Percentiles rank a stretch among this genome's conserved stretches.
phyloP scores from a whole-genome alignment of 2,888 invertebrate genomes.

The Pterostichus madidus region DNA sequence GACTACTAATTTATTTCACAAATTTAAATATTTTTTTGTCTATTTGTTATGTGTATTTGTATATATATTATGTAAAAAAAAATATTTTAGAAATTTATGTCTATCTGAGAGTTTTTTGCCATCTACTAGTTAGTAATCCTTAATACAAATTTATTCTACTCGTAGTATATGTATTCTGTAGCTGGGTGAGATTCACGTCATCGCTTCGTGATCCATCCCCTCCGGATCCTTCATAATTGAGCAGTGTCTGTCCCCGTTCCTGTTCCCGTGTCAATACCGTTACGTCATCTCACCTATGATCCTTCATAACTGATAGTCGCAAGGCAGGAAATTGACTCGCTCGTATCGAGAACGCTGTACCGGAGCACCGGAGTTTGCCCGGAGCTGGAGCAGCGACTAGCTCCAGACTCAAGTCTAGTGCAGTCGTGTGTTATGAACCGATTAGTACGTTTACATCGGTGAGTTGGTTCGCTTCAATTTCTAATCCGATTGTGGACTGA shows the following conservation, averaged over 20 bases:
- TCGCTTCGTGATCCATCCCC: background rate
- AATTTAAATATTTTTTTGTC: no score
- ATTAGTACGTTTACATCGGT: constrained; percentile 30
- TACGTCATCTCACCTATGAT: constrained; percentile 51
- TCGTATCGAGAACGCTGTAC: background rate
- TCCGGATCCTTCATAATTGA: constrained; percentile 59
- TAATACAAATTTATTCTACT: no score
- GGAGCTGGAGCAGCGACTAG: background rate
- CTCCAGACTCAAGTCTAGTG: background rate
- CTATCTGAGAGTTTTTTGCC: no score
- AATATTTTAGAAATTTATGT: no score
- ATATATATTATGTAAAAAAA: no score
- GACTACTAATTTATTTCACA: no score
- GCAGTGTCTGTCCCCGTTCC: constrained; percentile 46
- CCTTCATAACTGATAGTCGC: constrained; percentile 56
- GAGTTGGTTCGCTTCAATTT: background rate
- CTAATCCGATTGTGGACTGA: constrained; percentile 18
- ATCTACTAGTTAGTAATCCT: no score
- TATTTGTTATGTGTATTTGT: no score
- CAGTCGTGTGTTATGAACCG: constrained; percentile 18
- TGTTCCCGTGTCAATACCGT: constrained; percentile 53
- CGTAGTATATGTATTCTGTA: no score
- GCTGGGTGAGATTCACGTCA: background rate
- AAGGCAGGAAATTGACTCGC: constrained; percentile 49
- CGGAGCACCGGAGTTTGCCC: background rate